Percentiles rank a stretch among this genome's conserved stretches.
Conservation (phyloP, 2,113 vertebrate genomes). For the Tachysurus fulvidraco region DNA sequence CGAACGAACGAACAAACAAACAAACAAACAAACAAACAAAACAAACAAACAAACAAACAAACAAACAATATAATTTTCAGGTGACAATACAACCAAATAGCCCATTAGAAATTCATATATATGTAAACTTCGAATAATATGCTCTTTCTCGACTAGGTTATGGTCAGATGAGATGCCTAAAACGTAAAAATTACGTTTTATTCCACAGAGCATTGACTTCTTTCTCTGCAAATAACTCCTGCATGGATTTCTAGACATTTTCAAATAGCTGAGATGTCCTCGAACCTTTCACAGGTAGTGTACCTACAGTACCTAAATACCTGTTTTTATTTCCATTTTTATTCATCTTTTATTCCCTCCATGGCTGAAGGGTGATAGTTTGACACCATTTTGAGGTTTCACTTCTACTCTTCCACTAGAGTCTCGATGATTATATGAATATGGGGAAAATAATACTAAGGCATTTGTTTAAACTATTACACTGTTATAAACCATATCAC, state of each 20-base stretch:
- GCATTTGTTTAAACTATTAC: background rate
- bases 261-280: background rate
- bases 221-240: background rate
- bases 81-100: too few relatives aligned
- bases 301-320: background rate
- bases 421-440: background rate
- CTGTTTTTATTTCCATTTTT: background rate
- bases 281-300: background rate
- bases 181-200: background rate
- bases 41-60: too few relatives aligned
- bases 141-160: background rate
- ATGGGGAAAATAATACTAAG: background rate
- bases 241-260: background rate
- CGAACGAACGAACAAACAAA: too few relatives aligned
- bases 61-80: too few relatives aligned
- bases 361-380: background rate
- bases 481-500: background rate
- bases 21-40: too few relatives aligned
- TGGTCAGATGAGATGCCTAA: background rate
- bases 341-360: too few relatives aligned
- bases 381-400: background rate
- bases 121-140: too few relatives aligned
- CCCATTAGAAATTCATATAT: too few relatives aligned
- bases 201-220: background rate
- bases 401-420: background rate